A percentile compares a stretch with the other conserved stretches of the same genome.
Evolutionary conservation across 2,888 invertebrate species (phyloP).

Genomic region (Pteria penguin): DNA sequence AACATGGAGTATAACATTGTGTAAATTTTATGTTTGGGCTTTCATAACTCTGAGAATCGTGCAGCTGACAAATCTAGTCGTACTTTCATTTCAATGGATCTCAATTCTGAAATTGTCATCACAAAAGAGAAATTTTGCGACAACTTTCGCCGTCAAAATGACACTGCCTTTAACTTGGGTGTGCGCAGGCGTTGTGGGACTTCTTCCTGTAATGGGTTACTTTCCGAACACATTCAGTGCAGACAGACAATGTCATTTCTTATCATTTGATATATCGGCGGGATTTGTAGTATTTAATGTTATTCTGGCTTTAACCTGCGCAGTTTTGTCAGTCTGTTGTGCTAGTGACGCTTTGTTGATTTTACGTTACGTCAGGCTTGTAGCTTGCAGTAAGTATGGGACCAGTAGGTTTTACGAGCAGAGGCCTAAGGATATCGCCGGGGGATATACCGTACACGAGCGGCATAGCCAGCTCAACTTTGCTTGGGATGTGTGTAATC

Average conservation of each 20-base stretch:
- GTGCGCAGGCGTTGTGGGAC: constrained; percentile 52
- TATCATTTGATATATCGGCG: constrained; percentile 58
- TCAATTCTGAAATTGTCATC: constrained; percentile 56
- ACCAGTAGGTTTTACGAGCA: constrained; percentile 63
- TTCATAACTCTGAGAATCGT: constrained; percentile 55
- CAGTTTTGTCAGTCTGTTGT: constrained; percentile 57
- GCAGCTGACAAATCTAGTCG: constrained; percentile 54
- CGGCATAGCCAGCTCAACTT: constrained; percentile 64
- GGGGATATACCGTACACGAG: constrained; percentile 55
- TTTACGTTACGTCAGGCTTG: constrained; percentile 59
- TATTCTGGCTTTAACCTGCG: constrained; percentile 52
- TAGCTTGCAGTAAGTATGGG: constrained; percentile 64
- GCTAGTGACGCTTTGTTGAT: constrained; percentile 61
- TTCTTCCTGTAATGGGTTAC: constrained; percentile 60
- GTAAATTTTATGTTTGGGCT: constrained; percentile 60
- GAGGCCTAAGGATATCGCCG: constrained; percentile 55
- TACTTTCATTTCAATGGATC: constrained; percentile 63
- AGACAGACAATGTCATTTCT: constrained; percentile 56
- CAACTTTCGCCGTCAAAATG: constrained; percentile 57
- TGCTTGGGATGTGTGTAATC: constrained; percentile 67
- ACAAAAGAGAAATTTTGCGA: constrained; percentile 53
- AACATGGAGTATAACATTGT: constrained; percentile 53
- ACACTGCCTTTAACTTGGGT: constrained; percentile 55
- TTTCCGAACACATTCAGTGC: constrained; percentile 44
- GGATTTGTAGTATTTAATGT: constrained; percentile 62